Conservation (phyloP, 2,113 vertebrate genomes). For the Porphyrio hochstetteri region DNA sequence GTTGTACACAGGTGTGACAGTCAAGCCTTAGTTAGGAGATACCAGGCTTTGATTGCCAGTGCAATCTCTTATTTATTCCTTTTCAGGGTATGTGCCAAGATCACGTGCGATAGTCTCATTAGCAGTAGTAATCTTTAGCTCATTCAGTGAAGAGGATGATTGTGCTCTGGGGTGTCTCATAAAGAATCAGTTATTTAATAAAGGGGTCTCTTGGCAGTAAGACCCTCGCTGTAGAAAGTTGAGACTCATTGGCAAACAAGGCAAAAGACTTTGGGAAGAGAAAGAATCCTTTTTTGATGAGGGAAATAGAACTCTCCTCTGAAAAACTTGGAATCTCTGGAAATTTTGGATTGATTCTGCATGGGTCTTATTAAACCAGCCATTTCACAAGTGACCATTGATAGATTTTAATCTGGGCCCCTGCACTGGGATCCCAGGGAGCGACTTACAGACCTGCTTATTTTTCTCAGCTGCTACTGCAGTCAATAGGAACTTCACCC, state of each 20-base stretch:
- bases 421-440: not conserved
- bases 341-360: not conserved
- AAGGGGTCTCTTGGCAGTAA: conserved; percentile 4
- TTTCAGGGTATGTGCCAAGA: accelerated
- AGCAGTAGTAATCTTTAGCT: conserved; percentile 12
- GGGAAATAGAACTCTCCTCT: not conserved
- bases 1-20: not conserved
- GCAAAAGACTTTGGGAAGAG: not conserved
- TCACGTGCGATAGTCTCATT: conserved; percentile 31
- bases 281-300: not conserved
- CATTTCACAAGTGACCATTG: not conserved
- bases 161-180: not conserved
- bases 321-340: not conserved
- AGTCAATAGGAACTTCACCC: not conserved
- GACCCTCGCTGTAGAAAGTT: not conserved
- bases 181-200: not conserved
- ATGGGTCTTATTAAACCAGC: not conserved
- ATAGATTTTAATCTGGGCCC: not conserved
- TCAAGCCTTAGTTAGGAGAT: not conserved
- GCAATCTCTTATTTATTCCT: not conserved
- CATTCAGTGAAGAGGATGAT: conserved; percentile 22
- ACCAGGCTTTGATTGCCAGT: not conserved
- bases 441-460: not conserved
- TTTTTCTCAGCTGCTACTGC: not conserved
- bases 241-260: not conserved